phyloP scores from a whole-genome alignment of 2,797 vertebrate species.

The Myiotriccus ornatus region DNA sequence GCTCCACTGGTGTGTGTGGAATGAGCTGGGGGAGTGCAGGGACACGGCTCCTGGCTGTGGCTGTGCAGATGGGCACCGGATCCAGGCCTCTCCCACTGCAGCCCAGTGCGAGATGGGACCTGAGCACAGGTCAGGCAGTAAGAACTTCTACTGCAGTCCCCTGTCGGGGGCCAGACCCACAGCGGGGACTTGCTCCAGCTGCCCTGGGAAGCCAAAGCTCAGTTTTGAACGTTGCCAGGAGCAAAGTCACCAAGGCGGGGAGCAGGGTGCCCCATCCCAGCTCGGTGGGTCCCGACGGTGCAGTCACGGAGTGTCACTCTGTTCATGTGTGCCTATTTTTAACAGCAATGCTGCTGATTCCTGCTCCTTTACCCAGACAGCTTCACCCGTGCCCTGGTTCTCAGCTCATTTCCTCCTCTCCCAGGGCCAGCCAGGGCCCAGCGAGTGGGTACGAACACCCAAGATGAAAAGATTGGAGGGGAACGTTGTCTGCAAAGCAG shows the following conservation, averaged over 20 bases:
- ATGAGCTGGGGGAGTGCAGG: accelerated
- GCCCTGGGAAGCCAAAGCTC: neutral
- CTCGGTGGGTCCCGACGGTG: accelerated
- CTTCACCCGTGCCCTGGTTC: neutral
- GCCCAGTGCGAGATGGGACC: neutral
- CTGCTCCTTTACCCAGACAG: neutral
- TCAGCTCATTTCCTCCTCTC: neutral
- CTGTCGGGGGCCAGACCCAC: accelerated
- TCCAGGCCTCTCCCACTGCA: neutral
- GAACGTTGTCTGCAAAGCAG: neutral
- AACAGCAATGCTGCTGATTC: neutral
- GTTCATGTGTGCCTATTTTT: neutral
- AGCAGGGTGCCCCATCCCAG: neutral
- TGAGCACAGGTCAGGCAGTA: no score
- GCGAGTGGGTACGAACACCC: accelerated
- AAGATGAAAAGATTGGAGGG: neutral
- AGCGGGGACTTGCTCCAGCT: accelerated
- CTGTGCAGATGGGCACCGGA: neutral
- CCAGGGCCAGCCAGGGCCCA: neutral
- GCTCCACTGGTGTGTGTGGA: neutral
- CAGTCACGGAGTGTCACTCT: accelerated
- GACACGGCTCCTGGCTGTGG: neutral
- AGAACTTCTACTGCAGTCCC: neutral
- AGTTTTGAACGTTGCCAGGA: accelerated
- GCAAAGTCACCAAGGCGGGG: neutral